These are phyloP conservation scores for Romanomermis culicivorax DNA, from an alignment of 2,888 invertebrate species.

Conservation along the genomic window DNA sequence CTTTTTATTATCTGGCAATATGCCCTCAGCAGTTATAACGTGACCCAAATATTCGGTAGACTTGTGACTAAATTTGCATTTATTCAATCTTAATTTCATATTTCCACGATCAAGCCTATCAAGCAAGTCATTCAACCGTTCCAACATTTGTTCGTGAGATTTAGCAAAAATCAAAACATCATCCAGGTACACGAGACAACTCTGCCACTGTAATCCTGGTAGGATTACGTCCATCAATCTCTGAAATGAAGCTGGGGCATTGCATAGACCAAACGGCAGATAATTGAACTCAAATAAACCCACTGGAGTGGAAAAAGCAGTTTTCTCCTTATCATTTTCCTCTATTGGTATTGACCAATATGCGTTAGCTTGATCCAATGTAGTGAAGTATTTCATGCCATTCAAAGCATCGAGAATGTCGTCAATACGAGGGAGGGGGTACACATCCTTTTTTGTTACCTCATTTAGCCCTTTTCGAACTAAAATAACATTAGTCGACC, in stretches of 20 bases:
- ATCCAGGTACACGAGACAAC: constrained; percentile 16
- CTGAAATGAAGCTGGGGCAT: constrained; percentile 16
- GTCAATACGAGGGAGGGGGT: constrained; percentile 1
- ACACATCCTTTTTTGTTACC: constrained; percentile 1
- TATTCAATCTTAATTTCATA: neutral
- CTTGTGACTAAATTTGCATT: neutral
- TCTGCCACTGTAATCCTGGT: constrained; percentile 12
- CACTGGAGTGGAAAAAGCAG: constrained; percentile 14
- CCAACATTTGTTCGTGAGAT: neutral
- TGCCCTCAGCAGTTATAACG: neutral
- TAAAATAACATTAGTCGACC: neutral
- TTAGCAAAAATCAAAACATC: constrained; percentile 13
- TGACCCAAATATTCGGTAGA: neutral
- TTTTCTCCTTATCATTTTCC: constrained; percentile 13
- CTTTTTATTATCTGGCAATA: neutral
- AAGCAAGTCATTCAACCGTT: neutral
- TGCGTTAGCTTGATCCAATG: constrained; percentile 5
- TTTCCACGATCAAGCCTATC: neutral
- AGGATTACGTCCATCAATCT: constrained; percentile 16
- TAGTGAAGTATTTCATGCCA: neutral
- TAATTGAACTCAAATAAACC: constrained; percentile 17
- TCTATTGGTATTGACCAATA: constrained; percentile 14
- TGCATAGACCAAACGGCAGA: constrained; percentile 6
- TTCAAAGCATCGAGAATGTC: neutral
- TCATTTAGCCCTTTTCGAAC: neutral